phyloP scores from a whole-genome alignment of 2,797 vertebrate genomes.

The Cryptoprocta ferox region DNA sequence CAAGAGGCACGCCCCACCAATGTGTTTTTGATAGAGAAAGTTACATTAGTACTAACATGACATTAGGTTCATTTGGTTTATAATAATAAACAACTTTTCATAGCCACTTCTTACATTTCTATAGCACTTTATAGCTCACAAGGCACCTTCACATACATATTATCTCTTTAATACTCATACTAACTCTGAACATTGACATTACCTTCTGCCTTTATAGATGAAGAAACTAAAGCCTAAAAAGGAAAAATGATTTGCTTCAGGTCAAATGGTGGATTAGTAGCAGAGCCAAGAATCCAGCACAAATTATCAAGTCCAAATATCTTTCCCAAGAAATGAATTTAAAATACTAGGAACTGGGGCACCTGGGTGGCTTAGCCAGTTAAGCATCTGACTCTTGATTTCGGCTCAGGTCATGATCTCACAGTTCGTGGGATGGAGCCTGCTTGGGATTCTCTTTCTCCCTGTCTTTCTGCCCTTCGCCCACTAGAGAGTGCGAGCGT shows the following conservation, averaged over 20 bases:
- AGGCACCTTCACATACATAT: not conserved
- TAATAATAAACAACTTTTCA: not conserved
- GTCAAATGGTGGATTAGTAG: not conserved
- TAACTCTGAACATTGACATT: not conserved
- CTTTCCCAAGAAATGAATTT: constrained; percentile 13
- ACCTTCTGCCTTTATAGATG: not conserved
- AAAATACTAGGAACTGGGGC: not conserved
- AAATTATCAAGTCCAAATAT: not conserved
- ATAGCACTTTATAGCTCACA: not conserved
- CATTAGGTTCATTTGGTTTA: constrained; percentile 16
- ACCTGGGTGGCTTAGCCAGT: too few relatives aligned
- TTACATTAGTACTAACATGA: not conserved
- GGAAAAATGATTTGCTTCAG: not conserved
- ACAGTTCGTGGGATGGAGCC: too few relatives aligned
- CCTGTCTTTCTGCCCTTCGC: too few relatives aligned
- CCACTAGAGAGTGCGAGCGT: too few relatives aligned
- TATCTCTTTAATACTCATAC: not conserved
- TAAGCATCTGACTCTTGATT: too few relatives aligned
- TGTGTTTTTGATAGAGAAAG: not conserved
- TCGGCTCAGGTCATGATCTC: too few relatives aligned
- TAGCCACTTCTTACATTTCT: not conserved
- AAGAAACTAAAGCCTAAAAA: not conserved
- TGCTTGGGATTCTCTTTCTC: too few relatives aligned
- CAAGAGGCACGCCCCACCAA: not conserved
- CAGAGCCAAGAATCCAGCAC: not conserved